A percentile compares a stretch with the other conserved stretches of the same genome.
Evolutionary conservation across 1,140 invertebrate genomes (phyloP).

Genomic region (Ylistrum balloti): DNA sequence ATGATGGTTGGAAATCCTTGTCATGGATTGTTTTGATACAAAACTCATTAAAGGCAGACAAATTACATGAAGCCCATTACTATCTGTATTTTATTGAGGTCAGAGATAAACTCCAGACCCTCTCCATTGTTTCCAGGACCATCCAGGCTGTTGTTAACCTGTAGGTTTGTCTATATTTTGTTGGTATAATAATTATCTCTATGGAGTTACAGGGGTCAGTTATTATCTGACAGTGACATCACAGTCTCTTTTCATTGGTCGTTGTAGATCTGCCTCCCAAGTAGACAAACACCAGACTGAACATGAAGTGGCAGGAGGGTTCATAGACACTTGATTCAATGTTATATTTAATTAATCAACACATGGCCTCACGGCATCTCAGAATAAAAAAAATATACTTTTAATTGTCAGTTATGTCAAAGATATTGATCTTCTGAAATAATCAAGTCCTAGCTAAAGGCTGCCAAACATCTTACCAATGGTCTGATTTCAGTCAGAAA

Average conservation of each 20-base stretch:
- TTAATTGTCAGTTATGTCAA: too few species aligned
- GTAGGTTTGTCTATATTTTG: neutral
- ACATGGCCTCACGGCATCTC: too few species aligned
- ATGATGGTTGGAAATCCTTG: neutral
- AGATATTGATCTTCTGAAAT: too few species aligned
- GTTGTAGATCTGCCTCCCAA: neutral
- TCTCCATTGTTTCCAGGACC: neutral
- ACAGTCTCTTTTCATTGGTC: neutral
- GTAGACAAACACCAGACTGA: too few species aligned
- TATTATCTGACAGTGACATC: neutral
- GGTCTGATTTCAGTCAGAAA: too few species aligned
- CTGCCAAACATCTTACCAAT: too few species aligned
- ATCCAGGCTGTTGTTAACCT: neutral
- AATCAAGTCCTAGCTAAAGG: too few species aligned
- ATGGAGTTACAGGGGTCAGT: neutral
- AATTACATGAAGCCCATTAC: neutral
- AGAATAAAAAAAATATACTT: too few species aligned
- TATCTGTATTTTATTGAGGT: slow-evolving; percentile 14
- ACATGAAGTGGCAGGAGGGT: too few species aligned
- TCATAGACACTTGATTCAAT: too few species aligned
- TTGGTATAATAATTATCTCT: neutral
- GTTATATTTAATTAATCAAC: too few species aligned
- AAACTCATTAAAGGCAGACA: neutral
- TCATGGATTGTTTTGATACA: neutral
- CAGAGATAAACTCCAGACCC: neutral